Evolutionary conservation across 2,113 vertebrate genomes (phyloP), one percentile per base, ranked within the genome.

Genomic region (Ceyx cyanopectus): DNA sequence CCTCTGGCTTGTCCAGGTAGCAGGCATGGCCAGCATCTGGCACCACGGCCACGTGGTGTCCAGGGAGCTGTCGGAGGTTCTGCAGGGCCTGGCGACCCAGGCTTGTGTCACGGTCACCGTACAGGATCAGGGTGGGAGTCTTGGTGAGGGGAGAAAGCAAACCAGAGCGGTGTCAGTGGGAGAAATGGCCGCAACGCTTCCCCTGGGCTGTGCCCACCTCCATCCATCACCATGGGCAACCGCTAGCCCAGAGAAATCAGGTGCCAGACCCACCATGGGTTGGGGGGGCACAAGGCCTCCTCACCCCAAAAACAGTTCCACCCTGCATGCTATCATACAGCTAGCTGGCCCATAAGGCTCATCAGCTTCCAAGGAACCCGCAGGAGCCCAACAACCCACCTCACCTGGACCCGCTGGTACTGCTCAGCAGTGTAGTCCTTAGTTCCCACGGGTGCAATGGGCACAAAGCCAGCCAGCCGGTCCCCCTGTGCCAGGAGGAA

Each of bases 71-170:
- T 51, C 84, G 98, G 53, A 99, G 98, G 94, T 97, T 99, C 97
- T 97, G 98, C 96, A 99, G 98, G 20, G 99, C 99, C 95, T 99
- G 98, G n/a, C 50, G 95, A 9, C 98, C 99, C 92, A 99, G 97
- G 60, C 96, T 94, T 5, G 95, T 97, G 93, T 99, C 99, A 84
- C 95, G 94, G 48, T 98, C 98, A 72, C 99, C 99, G 1, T 97
- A 99, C 34, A 99, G 83, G 85, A 99, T 99, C 82, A 99, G 97
- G 29, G 99, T 99, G 12, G 98, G 99, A 0, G 98, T 99, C 99
- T 99, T 96, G 21, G 41, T 74, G 67, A 80, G 81, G 19, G 30
- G 7, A 75, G 22, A 53, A 56, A 85, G 41, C 57, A 85, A 93
- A 82, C 0, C 34, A 51, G 51, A 75, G 29, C 0, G 1, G 51